Evolutionary conservation across 1,140 invertebrate genomes (phyloP).

Genomic region (Drosophila navojoa): DNA sequence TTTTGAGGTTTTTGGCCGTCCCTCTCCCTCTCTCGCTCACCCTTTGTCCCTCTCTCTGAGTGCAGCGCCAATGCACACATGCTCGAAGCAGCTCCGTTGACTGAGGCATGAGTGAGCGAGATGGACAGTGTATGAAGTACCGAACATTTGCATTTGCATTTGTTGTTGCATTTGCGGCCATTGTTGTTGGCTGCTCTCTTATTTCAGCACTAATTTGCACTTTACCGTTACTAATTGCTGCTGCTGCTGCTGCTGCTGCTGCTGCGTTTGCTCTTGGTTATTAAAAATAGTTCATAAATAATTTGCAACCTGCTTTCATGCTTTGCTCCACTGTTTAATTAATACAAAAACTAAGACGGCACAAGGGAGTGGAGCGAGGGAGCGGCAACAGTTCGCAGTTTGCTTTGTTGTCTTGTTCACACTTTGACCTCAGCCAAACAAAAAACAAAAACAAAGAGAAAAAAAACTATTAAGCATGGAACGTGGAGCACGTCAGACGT

Average conservation of each 20-base stretch:
- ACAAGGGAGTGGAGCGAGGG: not conserved
- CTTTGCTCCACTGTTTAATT: conserved; percentile 29
- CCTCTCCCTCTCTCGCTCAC: not conserved
- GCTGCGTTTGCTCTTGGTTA: conserved; percentile 13
- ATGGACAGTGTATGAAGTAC: not conserved
- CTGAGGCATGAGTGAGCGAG: not conserved
- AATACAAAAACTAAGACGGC: conserved; percentile 12
- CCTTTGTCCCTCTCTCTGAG: no score
- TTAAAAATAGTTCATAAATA: conserved; percentile 48
- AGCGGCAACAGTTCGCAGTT: conserved; percentile 29
- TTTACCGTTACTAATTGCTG: conserved; percentile 3
- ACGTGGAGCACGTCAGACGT: conserved; percentile 1
- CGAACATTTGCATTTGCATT: not conserved
- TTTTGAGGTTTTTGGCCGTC: conserved; percentile 78
- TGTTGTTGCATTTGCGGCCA: not conserved
- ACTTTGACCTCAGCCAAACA: conserved; percentile 19
- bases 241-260: conserved; percentile 4
- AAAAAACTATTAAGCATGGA: no score
- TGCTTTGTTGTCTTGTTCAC: conserved; percentile 46
- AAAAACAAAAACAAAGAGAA: no score
- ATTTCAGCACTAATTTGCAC: conserved; percentile 24
- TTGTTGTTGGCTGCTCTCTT: conserved; percentile 18
- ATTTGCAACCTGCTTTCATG: conserved; percentile 9
- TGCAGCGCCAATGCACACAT: not conserved
- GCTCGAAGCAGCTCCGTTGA: conserved; percentile 35